phyloP scores from a whole-genome alignment of 2,797 vertebrate species.

The Ambastaia sidthimunki region DNA sequence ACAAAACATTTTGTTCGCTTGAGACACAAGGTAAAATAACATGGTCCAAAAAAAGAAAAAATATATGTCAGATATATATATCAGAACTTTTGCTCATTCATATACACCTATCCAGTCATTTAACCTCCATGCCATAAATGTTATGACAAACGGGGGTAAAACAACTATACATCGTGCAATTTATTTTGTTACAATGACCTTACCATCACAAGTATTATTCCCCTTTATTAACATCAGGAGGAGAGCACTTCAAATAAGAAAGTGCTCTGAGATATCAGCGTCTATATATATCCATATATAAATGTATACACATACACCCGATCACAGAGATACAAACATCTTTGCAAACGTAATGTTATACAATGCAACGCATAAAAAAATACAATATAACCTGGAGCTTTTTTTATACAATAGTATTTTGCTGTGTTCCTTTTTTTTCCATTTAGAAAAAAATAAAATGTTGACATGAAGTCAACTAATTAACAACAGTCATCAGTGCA shows the following conservation, averaged over 20 bases:
- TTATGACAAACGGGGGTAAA: slow-evolving; percentile 88
- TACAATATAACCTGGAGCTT: slow-evolving; percentile 81
- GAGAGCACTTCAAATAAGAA: slow-evolving; percentile 83
- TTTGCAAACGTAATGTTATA: slow-evolving; percentile 79
- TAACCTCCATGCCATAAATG: slow-evolving; percentile 93
- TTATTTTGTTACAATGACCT: slow-evolving; percentile 83
- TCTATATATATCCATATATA: slow-evolving; percentile 57
- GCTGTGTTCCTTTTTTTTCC: slow-evolving; percentile 77
- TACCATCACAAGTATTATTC: slow-evolving; percentile 84
- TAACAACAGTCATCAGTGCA: slow-evolving; percentile 91
- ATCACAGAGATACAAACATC: slow-evolving; percentile 78
- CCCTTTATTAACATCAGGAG: slow-evolving; percentile 79
- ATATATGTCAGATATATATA: slow-evolving; percentile 7
- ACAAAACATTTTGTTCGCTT: slow-evolving; percentile 73
- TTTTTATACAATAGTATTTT: slow-evolving; percentile 82
- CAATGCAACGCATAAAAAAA: slow-evolving; percentile 79
- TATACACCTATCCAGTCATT: slow-evolving; percentile 77
- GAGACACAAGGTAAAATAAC: slow-evolving; percentile 73
- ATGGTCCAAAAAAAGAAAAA: slow-evolving; percentile 71
- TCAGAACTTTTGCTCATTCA: slow-evolving; percentile 76
- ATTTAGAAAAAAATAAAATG: slow-evolving; percentile 79
- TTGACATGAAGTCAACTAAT: slow-evolving; percentile 79
- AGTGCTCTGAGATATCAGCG: slow-evolving; percentile 77
- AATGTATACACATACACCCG: slow-evolving; percentile 68
- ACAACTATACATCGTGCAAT: slow-evolving; percentile 88